Evolutionary conservation across 2,888 invertebrate genomes (phyloP), one percentile per base, ranked within the genome.

Genomic region (Syritta pipiens): DNA sequence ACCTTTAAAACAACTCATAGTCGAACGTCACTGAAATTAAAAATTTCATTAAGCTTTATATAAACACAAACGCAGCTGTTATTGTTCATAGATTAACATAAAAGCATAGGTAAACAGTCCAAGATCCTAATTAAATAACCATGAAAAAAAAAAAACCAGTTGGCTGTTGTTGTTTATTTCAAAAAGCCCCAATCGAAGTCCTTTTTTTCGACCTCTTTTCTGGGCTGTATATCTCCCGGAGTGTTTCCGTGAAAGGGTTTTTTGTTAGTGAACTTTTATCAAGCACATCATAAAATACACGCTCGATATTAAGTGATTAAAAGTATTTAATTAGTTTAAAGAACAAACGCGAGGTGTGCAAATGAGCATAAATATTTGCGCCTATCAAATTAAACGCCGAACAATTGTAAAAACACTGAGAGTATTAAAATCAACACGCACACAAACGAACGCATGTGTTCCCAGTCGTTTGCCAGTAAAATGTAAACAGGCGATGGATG

Each of bases 281-380:
- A 1, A 7, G 7, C 24, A n/a, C 24, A 26, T 42, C 32, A 19
- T 26, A 40, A 65, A 55, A 10, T 44, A n/a, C n/a, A n/a, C n/a
- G 12, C 22, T 55, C 26, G 12, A 55, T 35, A 46, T 53, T 44
- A 35, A 55, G 44, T 35, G 53, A 65, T 55, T 65, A 37, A 65
- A 65, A 44, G 19, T 35, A 35, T 65, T 65, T 65, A 65, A 65
- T 55, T 65, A 46, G 65, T 12, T 53, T 12, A 19, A 35, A 32
- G 12, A 26, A 53, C 22, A 63, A 53, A 42, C 10, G 30, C 2
- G 26, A 35, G 12, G 9, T 20, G 26, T 44, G 30, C 30, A 32
- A 53, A 32, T 53, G 53, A 24, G 9, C 9, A 37, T 26, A 44
- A 44, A 35, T 65, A 32, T 44, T 24, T 44, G 9, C 10, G 4